Evolutionary conservation across 2,797 vertebrate genomes (phyloP), one percentile per base, ranked within the genome.

Genomic region (Pitangus sulphuratus): DNA sequence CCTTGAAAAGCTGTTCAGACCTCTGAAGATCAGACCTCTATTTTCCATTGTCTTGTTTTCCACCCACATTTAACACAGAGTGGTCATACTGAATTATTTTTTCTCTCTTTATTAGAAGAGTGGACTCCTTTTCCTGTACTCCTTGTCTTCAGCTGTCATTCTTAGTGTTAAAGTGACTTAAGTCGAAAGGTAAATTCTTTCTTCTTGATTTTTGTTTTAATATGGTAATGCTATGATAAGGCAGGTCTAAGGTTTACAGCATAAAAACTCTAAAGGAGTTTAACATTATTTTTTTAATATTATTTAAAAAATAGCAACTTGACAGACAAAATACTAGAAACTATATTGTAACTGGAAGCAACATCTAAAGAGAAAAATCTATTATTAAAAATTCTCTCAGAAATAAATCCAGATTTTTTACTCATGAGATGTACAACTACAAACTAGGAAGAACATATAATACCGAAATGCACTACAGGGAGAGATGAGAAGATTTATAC

Each of bases 81-180:
- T 12, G 25, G 8, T 20, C 64, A 5, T 20, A 40, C 1, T 3
- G 2, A 7, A 19, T 68, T 70, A 0, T 31, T 40, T 50, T 61
- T 37, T 3, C 6, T 2, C 7, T 2, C 5, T 70, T 83, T 39
- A 13, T 15, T 9, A 28, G n/a, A 45, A 61, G 2, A 40, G 5
- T 56, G 8, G 8, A 8, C 10, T 26, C 1, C 2, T 81, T 81
- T 75, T 54, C 28, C 28, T 81, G 15, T 5, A 25, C 3, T 51
- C 33, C 40, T 86, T 40, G 31, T 2, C 15, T 60, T 82, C 37
- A 84, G 5, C 5, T 51, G 13, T 28, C 9, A 5, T 51, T 58
- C 8, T 5, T 47, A 44, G 19, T 60, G 17, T 7, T 58, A 70
- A 5, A 79, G 15, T 6, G n/a, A 3, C 16, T 56, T 11, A 42